Evolutionary conservation across 1,140 invertebrate species (phyloP).

Genomic region (Teleopsis dalmanni): DNA sequence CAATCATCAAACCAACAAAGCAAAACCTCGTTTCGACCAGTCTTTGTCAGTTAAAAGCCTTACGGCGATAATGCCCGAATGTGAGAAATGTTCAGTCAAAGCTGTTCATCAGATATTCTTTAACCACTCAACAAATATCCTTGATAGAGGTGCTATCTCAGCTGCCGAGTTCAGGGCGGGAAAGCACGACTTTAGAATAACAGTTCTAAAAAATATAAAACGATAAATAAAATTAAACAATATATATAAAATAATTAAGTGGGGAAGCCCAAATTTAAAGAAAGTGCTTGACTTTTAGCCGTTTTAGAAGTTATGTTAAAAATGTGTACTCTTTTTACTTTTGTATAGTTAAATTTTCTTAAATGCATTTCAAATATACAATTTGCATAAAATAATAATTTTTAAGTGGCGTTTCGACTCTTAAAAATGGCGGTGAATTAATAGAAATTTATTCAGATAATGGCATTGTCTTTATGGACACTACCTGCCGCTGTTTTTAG

Average conservation of each 20-base stretch:
- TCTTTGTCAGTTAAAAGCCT: conserved; percentile 83
- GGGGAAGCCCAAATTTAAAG: no score
- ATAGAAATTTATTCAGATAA: no score
- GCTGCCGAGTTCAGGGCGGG: conserved; percentile 78
- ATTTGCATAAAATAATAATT: no score
- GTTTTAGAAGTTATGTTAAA: no score
- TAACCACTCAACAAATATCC: conserved; percentile 87
- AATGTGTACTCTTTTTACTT: neutral
- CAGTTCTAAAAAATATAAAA: conserved; percentile 53
- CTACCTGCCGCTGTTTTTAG: no score
- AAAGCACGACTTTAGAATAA: conserved; percentile 96
- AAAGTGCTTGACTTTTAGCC: no score
- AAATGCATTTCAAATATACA: no score
- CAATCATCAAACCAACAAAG: conserved; percentile 91
- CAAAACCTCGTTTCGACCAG: conserved; percentile 89
- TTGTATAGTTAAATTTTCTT: no score
- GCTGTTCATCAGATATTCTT: conserved; percentile 80
- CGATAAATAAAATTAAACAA: conserved; percentile 6
- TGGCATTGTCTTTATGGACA: no score
- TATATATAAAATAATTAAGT: neutral
- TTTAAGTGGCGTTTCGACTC: no score
- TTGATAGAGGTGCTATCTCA: conserved; percentile 87
- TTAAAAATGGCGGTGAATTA: no score
- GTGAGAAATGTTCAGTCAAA: conserved; percentile 73
- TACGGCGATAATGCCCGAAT: conserved; percentile 73